phyloP scores from a whole-genome alignment of 2,113 vertebrate species.

The Narcine bancroftii region DNA sequence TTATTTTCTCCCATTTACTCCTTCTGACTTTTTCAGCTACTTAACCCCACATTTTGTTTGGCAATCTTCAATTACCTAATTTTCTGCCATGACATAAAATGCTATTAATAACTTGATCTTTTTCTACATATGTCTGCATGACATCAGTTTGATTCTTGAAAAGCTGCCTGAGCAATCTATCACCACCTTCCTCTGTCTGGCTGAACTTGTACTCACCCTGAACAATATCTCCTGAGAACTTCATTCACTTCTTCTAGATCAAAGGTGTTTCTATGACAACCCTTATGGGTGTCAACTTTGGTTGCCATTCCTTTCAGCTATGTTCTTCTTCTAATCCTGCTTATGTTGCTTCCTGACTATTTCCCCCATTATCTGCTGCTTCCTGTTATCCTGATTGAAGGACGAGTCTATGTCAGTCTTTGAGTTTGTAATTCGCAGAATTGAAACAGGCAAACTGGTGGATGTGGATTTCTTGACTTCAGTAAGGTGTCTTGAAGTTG shows the following conservation, averaged over 20 bases:
- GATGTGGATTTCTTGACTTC: too few species aligned
- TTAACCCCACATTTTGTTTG: background rate
- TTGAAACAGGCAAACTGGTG: too few species aligned
- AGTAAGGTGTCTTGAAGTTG: too few species aligned
- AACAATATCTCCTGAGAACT: background rate
- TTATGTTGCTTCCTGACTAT: background rate
- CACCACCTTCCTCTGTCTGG: slow-evolving; percentile 1
- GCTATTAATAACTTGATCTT: background rate
- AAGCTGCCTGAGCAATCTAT: background rate
- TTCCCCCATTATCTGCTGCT: background rate
- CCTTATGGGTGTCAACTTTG: background rate
- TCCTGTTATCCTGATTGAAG: background rate
- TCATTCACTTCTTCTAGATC: background rate
- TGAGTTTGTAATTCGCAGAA: too few species aligned
- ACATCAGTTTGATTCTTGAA: background rate
- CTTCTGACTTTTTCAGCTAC: background rate
- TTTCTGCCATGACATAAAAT: background rate
- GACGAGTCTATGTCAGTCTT: background rate
- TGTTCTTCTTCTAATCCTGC: background rate
- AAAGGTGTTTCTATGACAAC: background rate
- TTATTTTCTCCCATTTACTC: background rate
- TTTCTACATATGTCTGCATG: background rate
- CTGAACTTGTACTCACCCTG: slow-evolving; percentile 19
- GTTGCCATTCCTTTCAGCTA: background rate
- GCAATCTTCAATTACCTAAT: background rate